Evolutionary conservation across 1,140 invertebrate genomes (phyloP), one percentile per base, ranked within the genome.

Genomic region (Papilio xuthus): DNA sequence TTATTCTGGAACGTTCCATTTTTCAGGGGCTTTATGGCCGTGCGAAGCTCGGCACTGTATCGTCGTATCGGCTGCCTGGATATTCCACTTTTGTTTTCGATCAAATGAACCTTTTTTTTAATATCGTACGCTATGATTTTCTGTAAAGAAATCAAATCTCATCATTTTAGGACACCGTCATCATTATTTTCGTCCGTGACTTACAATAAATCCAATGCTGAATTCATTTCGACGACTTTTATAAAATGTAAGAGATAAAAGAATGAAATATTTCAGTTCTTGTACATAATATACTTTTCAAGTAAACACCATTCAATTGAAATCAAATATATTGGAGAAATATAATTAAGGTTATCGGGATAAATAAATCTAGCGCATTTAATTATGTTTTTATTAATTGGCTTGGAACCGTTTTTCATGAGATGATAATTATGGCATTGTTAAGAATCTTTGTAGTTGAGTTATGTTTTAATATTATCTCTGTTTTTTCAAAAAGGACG

Each of bases 1-100:
- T 67, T 67, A 32, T 32, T 67, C 60, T 67, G 60, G 60, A 67
- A 67, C 60, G 60, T 67, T 67, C 60, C 60, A 67, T 28, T 28
- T 67, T 67, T 67, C 60, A 28, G 26, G 8, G 60, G 60, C 60
- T 67, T 67, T 67, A 67, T 28, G 60, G 26, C 26, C 60, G 4
- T 28, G 4, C 60, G 26, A 67, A 28, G 28, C 26, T 28, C 23
- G 13, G 60, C 60, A 67, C 26, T 60, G 23, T 60, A 47, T 47
- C 44, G 53, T 23, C 3, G 56, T 60, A 67, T 67, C 60, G 60
- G 26, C 60, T 67, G 12, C 12, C 56, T 60, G 56, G 50, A 26
- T 60, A 67, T 67, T 67, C 60, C 60, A 67, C 26, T 67, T 67
- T 67, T 67, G 60, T 67, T 67, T 67, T 67, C 26, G 60, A 67